Evolutionary conservation across 92 coral and sea anemone species (phyloP), one percentile per base, ranked within the genome.

Genomic region (Porites lobata): DNA sequence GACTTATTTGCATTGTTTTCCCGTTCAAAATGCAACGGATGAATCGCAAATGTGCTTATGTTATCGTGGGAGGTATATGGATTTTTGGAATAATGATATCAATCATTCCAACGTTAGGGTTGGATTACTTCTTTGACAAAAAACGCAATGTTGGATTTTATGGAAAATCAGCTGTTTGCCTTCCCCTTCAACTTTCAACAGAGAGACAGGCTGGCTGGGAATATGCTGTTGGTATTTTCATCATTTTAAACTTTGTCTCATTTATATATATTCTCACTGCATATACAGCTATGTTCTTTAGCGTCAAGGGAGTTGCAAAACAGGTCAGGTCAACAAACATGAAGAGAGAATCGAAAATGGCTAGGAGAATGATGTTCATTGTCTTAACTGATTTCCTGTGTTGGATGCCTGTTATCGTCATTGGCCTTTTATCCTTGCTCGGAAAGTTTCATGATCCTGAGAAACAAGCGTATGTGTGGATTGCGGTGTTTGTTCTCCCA

Each of bases 321-420:
- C 57, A 77, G 8, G 93, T 96, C 62, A 89, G 98, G 67, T 96
- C 98, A 26, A 94, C 98, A 22, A 90, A 92, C 19, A 88, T 87
- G 73, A 95, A 82, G 54, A 79, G 93, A 50, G 98, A 95, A 50
- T 88, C 98, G 7, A 85, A 92, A 11, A 90, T 94, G 87, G 99
- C 96, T 2, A 93, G 87, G 70, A 68, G 94, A 52, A 89, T 96
- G 96, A 77, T 91, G 11, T 94, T 94, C 62, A 94, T 96, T 71
- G 88, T 93, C 10, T 65, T 89, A 19, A 95, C 99, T 10, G 99
- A 96, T 66, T 93, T 96, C 66, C 74, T 89, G 70, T 96, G 99
- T 17, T 96, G 99, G 99, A 89, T 96, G 94, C 99, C 99, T 17
- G 99, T 96, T 6, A 96, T 96, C 80, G 72, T 96, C 14, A 91